Conservation (phyloP, 1,140 invertebrate species). For the Monochamus saltuarius region DNA sequence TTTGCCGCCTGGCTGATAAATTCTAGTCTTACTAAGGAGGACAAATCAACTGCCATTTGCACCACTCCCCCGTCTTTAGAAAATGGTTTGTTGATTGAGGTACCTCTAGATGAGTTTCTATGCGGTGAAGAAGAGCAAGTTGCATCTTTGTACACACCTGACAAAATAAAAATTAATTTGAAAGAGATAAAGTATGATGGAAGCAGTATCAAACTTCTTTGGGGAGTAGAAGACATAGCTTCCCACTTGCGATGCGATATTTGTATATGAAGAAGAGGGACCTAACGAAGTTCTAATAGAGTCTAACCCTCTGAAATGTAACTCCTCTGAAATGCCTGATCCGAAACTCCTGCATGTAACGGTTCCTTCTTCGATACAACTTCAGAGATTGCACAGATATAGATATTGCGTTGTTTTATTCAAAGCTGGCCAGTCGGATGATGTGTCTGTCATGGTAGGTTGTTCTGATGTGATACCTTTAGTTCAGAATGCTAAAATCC, state of each 20-base stretch:
- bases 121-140: conserved; percentile 63
- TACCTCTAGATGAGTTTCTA: conserved; percentile 64
- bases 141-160: conserved; percentile 52
- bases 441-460: conserved; percentile 53
- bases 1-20: conserved; percentile 76
- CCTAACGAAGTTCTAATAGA: conserved; percentile 65
- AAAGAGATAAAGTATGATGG: conserved; percentile 59
- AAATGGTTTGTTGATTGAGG: conserved; percentile 72
- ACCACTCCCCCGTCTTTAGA: conserved; percentile 79
- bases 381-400: conserved; percentile 55
- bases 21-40: conserved; percentile 60
- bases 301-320: conserved; percentile 60
- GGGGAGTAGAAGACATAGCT: conserved; percentile 62
- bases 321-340: conserved; percentile 58
- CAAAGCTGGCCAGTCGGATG: conserved; percentile 51
- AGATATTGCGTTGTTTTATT: conserved; percentile 54
- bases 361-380: conserved; percentile 53
- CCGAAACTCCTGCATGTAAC: conserved; percentile 54
- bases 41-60: conserved; percentile 73
- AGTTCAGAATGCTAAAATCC: conserved; percentile 36
- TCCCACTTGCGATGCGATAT: conserved; percentile 68
- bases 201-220: conserved; percentile 58
- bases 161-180: conserved; percentile 56
- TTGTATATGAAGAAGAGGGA: conserved; percentile 68
- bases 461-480: conserved; percentile 56